These are phyloP conservation scores for Masnerella sp. DNA, from an alignment of 2,888 invertebrate species.

Conservation along the genomic window DNA sequence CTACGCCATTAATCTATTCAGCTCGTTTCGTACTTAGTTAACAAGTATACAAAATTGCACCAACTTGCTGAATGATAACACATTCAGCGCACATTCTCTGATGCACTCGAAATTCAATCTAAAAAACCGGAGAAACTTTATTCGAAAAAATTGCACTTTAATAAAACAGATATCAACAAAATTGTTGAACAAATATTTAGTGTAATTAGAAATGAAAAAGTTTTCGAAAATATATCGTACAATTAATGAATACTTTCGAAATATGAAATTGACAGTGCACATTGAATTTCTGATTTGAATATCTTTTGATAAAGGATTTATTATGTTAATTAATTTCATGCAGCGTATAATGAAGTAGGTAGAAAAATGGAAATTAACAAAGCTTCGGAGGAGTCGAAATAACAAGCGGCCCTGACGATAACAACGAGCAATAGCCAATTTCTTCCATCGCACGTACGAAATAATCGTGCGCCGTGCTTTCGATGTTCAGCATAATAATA, in stretches of 20 bases:
- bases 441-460: conserved; percentile 54
- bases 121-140: neutral
- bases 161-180: neutral
- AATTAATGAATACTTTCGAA: too few species aligned
- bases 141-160: neutral
- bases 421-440: conserved; percentile 56
- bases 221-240: too few species aligned
- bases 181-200: too few species aligned
- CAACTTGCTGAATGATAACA: conserved; percentile 9
- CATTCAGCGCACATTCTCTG: neutral
- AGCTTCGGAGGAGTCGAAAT: conserved; percentile 9
- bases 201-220: too few species aligned
- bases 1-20: conserved; percentile 8
- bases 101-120: conserved; percentile 11
- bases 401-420: conserved; percentile 22
- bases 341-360: neutral
- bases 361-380: conserved; percentile 27
- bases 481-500: conserved; percentile 63
- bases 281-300: too few species aligned
- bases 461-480: conserved; percentile 61
- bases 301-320: too few species aligned
- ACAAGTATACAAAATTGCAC: conserved; percentile 12
- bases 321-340: neutral
- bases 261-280: too few species aligned
- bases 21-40: conserved; percentile 19